Evolutionary conservation across 2,113 vertebrate genomes (phyloP).

Genomic region (Pseudolaguvia tuberculata): DNA sequence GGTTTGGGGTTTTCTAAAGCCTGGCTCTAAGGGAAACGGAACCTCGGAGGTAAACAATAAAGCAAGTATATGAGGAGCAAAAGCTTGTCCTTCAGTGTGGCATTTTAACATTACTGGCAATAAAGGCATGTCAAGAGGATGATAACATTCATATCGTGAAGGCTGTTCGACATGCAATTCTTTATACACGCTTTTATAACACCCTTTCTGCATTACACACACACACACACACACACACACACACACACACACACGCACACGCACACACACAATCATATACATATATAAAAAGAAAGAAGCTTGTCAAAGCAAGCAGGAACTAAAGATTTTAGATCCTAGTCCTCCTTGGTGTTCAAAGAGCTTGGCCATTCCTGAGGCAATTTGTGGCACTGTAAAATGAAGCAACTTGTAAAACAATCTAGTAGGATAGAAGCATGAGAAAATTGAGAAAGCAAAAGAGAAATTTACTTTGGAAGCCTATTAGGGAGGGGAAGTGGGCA

Average conservation of each 20-base stretch:
- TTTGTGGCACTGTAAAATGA: constrained; percentile 30
- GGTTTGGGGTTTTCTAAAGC: constrained; percentile 64
- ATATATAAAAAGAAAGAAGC: constrained; percentile 57
- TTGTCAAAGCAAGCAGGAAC: constrained; percentile 63
- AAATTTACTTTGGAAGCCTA: constrained; percentile 21
- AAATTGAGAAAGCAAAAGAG: background rate
- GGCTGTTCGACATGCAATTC: constrained; percentile 34
- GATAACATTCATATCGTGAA: constrained; percentile 39
- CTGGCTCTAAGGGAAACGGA: constrained; percentile 50
- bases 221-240: too few species aligned
- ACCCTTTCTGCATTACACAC: constrained; percentile 32
- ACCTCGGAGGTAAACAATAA: constrained; percentile 46
- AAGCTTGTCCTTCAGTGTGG: constrained; percentile 28
- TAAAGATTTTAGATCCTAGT: constrained; percentile 68
- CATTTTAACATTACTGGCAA: constrained; percentile 32
- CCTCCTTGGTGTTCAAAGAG: constrained; percentile 61
- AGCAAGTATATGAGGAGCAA: constrained; percentile 25
- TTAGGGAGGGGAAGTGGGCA: constrained; percentile 51
- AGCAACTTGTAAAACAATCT: background rate
- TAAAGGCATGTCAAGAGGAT: constrained; percentile 42
- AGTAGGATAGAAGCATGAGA: constrained; percentile 14
- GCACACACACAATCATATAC: constrained; percentile 34
- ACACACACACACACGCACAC: too few species aligned
- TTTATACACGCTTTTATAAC: too few species aligned
- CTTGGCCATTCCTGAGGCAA: constrained; percentile 69